These are phyloP conservation scores for Bos javanicus DNA, from an alignment of 2,113 vertebrate genomes.

Conservation along the genomic window DNA sequence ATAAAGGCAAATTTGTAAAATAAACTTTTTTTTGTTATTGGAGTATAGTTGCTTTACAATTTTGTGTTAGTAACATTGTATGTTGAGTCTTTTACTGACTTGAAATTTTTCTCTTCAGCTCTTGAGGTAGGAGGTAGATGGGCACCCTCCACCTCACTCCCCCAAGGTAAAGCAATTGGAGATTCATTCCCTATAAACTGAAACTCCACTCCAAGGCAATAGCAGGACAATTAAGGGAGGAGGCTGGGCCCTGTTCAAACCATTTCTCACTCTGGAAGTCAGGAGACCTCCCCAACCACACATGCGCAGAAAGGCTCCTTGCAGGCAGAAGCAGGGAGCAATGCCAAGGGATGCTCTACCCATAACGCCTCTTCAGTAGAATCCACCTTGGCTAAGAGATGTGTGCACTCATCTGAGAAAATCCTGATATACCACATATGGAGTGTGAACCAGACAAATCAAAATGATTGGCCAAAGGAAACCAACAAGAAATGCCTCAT, in stretches of 20 bases:
- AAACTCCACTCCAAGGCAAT: not conserved
- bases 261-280: not conserved
- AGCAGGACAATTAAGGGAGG: not conserved
- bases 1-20: constrained; percentile 20
- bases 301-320: not conserved
- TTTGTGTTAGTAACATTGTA: not conserved
- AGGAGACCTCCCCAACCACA: not conserved
- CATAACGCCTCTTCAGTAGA: not conserved
- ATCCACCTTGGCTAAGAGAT: not conserved
- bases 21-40: constrained; percentile 16
- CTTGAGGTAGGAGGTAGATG: not conserved
- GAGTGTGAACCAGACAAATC: not conserved
- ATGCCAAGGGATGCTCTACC: not conserved
- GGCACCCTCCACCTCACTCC: not conserved
- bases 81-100: not conserved
- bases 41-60: not conserved
- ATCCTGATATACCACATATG: not conserved
- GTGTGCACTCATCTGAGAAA: not conserved
- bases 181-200: not conserved
- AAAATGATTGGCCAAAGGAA: not conserved
- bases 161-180: not conserved
- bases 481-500: not conserved
- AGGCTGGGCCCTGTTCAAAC: not conserved
- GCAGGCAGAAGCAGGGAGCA: not conserved
- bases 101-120: not conserved